These are phyloP conservation scores for Acanthurus lineatus DNA, from an alignment of 2,797 vertebrate genomes.

Conservation along the genomic window DNA sequence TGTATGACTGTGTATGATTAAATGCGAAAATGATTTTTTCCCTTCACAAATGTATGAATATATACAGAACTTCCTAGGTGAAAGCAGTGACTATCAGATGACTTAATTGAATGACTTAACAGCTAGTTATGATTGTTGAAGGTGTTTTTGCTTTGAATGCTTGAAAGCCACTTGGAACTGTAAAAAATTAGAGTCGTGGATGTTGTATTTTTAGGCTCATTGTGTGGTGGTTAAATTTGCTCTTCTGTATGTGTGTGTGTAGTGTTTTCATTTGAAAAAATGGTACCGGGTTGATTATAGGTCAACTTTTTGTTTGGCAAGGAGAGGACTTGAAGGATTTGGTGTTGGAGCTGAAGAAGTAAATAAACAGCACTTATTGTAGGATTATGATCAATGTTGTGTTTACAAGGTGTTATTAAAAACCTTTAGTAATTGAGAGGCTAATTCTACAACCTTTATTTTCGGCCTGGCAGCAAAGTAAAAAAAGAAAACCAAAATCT, in stretches of 20 bases:
- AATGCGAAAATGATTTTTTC: constrained; percentile 33
- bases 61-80: constrained; percentile 18
- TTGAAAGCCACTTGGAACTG: constrained; percentile 50
- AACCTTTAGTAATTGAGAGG: background rate
- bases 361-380: constrained; percentile 22
- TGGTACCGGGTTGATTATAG: constrained; percentile 21
- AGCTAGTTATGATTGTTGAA: constrained; percentile 1
- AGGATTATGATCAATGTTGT: constrained; percentile 9
- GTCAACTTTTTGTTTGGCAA: constrained; percentile 41
- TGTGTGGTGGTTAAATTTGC: constrained; percentile 55
- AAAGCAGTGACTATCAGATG: constrained; percentile 45
- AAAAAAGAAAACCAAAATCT: background rate
- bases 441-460: background rate
- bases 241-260: constrained; percentile 50
- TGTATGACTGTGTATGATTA: background rate
- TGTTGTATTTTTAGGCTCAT: constrained; percentile 54
- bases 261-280: constrained; percentile 43
- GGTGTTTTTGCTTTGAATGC: constrained; percentile 45
- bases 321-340: constrained; percentile 20
- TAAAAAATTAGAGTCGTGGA: constrained; percentile 31
- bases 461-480: background rate
- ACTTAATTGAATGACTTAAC: constrained; percentile 12
- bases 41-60: constrained; percentile 30
- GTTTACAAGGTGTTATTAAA: background rate
- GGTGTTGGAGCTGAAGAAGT: constrained; percentile 16